Evolutionary conservation across 2,797 vertebrate species (phyloP), one percentile per base, ranked within the genome.

Genomic region (Coendou prehensilis): DNA sequence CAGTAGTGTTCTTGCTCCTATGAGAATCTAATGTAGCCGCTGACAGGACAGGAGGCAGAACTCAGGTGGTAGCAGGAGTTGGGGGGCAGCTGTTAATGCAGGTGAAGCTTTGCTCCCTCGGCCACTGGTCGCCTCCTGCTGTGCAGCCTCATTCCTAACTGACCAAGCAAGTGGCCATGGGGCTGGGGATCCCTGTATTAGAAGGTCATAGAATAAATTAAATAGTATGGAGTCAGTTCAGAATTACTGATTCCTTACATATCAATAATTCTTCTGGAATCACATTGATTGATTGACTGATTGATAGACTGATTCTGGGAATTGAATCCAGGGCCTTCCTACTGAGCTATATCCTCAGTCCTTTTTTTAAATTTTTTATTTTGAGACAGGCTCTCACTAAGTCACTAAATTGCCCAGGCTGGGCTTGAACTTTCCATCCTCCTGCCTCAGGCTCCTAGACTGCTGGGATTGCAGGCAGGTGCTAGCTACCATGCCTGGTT

Each of bases 131-230:
- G 37, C n/a, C 33, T 67, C 64, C 33, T 69, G 67, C 33, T 69
- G n/a, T 37, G 17, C 7, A 9, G 15, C 67, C n/a, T 69, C 6
- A n/a, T 69, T 37, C 30, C n/a, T 69, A 37, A 69, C n/a, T 69
- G 67, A 69, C 67, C 6, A 67, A 37, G n/a, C 15, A 37, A 37
- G 67, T 69, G 67, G 64, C 17, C 63, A 37, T 37, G n/a, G 67
- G 67, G 17, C n/a, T 69, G n/a, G 67, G n/a, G 67, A 18, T 69
- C 67, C 67, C 15, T 69, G 30, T 69, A 75, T 23, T 47, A 61
- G 41, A 71, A 89, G 71, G 17, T 94, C 79, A 93, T 20, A 76
- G 33, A 9, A 69, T 37, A 67, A 91, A 59, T 90, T 86, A 92
- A 67, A n/a, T 59, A 67, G 28, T 28, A 78, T 64, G 13, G 47